phyloP scores from a whole-genome alignment of 2,888 invertebrate species.

The Tetheella fluctuosa region DNA sequence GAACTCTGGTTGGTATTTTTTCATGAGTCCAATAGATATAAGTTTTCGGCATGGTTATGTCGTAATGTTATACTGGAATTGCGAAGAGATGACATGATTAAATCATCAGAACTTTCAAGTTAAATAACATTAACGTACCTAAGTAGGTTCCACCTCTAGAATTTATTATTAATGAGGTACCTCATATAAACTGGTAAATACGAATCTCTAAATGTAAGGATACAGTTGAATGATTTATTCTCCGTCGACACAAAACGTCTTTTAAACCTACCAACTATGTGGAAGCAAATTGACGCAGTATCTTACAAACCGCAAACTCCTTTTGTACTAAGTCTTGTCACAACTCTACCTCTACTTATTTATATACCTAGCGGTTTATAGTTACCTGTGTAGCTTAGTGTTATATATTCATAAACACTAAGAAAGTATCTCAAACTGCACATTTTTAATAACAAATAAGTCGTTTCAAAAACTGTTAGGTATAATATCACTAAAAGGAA shows the following conservation, averaged over 20 bases:
- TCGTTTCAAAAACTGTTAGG: background rate
- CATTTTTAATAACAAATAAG: no score
- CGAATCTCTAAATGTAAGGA: background rate
- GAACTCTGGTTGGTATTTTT: no score
- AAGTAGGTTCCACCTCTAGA: background rate
- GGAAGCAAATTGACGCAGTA: background rate
- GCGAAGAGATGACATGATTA: no score
- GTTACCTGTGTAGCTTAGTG: background rate
- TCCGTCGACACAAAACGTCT: conserved; percentile 5
- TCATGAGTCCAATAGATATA: no score
- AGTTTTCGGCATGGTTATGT: no score
- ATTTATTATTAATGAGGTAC: background rate
- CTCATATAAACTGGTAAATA: background rate
- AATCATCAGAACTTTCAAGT: no score
- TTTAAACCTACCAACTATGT: background rate
- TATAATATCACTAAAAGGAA: background rate
- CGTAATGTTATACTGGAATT: no score
- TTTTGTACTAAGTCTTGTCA: conserved; percentile 8
- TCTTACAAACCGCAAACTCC: conserved; percentile 4
- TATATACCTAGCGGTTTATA: background rate
- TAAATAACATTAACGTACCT: no score
- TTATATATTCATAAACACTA: background rate
- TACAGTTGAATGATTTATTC: conserved; percentile 6
- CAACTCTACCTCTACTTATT: background rate
- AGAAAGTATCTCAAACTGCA: no score